phyloP scores from a whole-genome alignment of 2,888 invertebrate genomes.

The Uropetala carovei region DNA sequence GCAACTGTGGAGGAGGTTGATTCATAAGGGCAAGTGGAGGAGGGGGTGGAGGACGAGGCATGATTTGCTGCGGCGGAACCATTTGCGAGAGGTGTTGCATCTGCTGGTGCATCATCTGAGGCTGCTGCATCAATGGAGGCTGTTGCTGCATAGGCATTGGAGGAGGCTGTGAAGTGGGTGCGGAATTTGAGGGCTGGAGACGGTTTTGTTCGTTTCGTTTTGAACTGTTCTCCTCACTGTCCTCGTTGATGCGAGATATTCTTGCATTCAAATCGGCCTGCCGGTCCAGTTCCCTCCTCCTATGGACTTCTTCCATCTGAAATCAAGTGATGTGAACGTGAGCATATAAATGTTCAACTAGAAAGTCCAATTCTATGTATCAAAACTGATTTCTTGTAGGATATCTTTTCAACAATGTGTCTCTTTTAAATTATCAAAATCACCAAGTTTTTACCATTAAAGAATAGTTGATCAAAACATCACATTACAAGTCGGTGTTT shows the following conservation, averaged over 20 bases:
- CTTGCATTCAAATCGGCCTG: constrained; percentile 80
- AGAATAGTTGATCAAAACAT: too few species aligned
- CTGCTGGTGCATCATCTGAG: constrained; percentile 64
- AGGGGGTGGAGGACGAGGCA: constrained; percentile 74
- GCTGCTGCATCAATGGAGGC: constrained; percentile 66
- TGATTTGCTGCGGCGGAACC: constrained; percentile 69
- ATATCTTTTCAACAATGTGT: too few species aligned
- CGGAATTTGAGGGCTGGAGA: constrained; percentile 66
- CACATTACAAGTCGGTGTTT: too few species aligned
- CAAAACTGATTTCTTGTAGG: too few species aligned
- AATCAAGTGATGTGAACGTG: constrained; percentile 50
- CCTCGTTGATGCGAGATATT: constrained; percentile 72
- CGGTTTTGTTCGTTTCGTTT: not conserved
- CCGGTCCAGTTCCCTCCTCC: constrained; percentile 84
- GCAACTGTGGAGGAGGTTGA: constrained; percentile 77
- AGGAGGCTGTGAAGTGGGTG: constrained; percentile 62
- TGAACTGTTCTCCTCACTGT: constrained; percentile 72
- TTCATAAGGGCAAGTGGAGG: constrained; percentile 76
- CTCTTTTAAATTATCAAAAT: too few species aligned
- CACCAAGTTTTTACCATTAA: too few species aligned
- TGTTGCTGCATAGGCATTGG: constrained; percentile 68
- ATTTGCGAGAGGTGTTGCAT: constrained; percentile 59
- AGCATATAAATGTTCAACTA: too few species aligned
- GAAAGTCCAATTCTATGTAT: too few species aligned
- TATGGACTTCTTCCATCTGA: constrained; percentile 88